Percentiles rank a stretch among this genome's conserved stretches.
Conservation (phyloP, 2,888 invertebrate species). For the Caradrina clavipalpis region DNA sequence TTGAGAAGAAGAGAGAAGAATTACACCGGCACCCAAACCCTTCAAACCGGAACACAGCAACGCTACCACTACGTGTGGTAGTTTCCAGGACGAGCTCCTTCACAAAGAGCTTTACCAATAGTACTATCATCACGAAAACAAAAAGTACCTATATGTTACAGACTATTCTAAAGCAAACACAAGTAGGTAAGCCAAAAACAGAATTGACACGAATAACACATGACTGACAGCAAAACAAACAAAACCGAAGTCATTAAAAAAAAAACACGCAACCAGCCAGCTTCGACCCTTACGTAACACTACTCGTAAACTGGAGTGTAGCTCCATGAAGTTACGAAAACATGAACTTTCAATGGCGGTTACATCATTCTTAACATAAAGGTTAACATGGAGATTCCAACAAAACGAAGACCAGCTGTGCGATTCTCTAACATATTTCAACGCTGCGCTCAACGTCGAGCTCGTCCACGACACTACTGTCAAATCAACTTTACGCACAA, state of each 20-base stretch:
- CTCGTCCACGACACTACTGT: too few species aligned
- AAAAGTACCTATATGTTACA: too few species aligned
- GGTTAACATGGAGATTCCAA: conserved; percentile 18
- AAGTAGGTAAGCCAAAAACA: not conserved
- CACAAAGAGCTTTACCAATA: too few species aligned
- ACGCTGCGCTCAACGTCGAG: too few species aligned
- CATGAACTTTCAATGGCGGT: conserved; percentile 46
- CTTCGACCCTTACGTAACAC: conserved; percentile 37
- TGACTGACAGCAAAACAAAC: conserved; percentile 30
- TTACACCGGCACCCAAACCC: too few species aligned
- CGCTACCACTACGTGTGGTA: too few species aligned
- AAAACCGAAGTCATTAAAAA: conserved; percentile 35
- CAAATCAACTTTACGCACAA: too few species aligned
- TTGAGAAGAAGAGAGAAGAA: too few species aligned
- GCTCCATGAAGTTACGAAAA: conserved; percentile 41
- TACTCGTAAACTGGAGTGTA: conserved; percentile 51
- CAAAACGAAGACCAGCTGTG: conserved; percentile 25
- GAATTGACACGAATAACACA: conserved; percentile 2
- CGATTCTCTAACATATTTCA: too few species aligned
- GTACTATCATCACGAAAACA: too few species aligned
- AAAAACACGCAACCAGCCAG: conserved; percentile 28
- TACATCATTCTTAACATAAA: conserved; percentile 48
- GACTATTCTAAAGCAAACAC: not conserved
- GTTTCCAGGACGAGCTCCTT: too few species aligned
- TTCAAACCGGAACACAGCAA: too few species aligned